Conservation (phyloP, 2,888 invertebrate genomes). For the Clepsis dumicolana region DNA sequence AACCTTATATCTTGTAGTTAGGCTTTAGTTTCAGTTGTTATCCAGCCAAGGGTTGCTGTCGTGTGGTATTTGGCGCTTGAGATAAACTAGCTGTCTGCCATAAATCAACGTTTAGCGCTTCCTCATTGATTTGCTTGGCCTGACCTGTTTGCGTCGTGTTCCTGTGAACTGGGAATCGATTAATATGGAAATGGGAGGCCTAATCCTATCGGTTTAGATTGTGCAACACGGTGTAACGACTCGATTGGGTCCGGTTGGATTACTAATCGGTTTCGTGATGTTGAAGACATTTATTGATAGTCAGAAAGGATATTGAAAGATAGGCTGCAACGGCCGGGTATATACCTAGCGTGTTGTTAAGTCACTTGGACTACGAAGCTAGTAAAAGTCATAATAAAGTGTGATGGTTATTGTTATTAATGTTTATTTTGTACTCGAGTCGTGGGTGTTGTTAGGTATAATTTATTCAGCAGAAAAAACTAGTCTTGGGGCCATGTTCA, state of each 20-base stretch:
- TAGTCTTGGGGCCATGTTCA: no score
- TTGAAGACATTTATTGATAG: not conserved
- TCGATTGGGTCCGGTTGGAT: not conserved
- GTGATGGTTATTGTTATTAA: no score
- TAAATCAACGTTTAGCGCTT: conserved; percentile 68
- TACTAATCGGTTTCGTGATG: not conserved
- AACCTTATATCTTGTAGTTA: not conserved
- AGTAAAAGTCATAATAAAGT: no score
- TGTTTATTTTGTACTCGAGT: no score
- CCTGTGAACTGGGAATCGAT: conserved; percentile 19
- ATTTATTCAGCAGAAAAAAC: no score
- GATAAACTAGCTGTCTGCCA: conserved; percentile 61
- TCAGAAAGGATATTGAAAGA: not conserved
- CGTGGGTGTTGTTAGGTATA: no score
- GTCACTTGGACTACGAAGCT: no score
- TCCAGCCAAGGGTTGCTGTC: not conserved
- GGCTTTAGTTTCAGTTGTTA: conserved; percentile 1
- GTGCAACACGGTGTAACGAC: not conserved
- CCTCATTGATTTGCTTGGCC: conserved; percentile 69
- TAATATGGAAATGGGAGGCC: conserved; percentile 20
- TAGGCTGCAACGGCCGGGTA: not conserved
- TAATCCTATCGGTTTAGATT: conserved; percentile 10
- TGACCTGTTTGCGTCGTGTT: conserved; percentile 53
- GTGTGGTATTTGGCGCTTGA: conserved; percentile 49
- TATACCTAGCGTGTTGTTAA: no score